Percentiles rank a stretch among this genome's conserved stretches.
Conservation (phyloP, 1,140 invertebrate genomes). For the Aphaenogaster floridana region DNA sequence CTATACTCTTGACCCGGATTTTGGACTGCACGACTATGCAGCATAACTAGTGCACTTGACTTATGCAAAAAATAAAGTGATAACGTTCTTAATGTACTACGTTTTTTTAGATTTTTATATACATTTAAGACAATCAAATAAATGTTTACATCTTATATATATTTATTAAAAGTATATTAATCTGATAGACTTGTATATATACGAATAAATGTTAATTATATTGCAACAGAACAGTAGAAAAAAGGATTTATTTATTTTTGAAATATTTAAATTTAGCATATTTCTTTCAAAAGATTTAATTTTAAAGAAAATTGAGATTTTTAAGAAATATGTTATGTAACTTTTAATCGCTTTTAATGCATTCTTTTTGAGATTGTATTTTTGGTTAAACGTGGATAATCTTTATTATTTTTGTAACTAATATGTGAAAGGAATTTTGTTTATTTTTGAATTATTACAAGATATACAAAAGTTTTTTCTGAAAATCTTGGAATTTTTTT, state of each 20-base stretch:
- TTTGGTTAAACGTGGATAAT: background rate
- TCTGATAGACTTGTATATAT: background rate
- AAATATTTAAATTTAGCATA: background rate
- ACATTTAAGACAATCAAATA: background rate
- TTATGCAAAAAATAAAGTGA: background rate
- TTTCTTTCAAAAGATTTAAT: background rate
- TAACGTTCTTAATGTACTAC: background rate
- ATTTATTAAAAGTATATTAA: background rate
- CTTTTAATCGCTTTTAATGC: background rate
- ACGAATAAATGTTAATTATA: background rate
- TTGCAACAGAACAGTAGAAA: background rate
- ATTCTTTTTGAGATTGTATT: background rate
- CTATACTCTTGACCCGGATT: constrained; percentile 81
- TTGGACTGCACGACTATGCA: constrained; percentile 65
- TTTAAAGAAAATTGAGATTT: background rate
- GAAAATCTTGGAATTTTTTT: background rate
- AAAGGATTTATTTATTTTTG: constrained; percentile 2
- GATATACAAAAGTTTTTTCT: background rate
- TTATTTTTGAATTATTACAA: background rate
- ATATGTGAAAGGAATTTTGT: background rate
- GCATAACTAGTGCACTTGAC: constrained; percentile 31
- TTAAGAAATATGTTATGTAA: background rate
- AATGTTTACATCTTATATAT: background rate
- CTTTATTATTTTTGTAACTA: background rate
- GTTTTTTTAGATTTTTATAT: background rate